Evolutionary conservation across 1,140 invertebrate species (phyloP).

Genomic region (Riptortus pedestris): DNA sequence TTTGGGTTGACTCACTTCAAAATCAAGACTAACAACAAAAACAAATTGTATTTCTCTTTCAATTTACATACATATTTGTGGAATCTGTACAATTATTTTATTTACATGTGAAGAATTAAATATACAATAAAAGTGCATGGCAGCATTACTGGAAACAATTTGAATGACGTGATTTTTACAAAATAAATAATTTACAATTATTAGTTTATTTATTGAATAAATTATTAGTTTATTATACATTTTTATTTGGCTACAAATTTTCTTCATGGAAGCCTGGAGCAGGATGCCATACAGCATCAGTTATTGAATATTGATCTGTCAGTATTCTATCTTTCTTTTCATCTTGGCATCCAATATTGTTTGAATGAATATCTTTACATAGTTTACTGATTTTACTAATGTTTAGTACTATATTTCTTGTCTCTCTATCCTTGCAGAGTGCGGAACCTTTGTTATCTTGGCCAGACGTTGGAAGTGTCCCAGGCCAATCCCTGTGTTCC

Average conservation of each 20-base stretch:
- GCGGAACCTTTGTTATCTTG: not conserved
- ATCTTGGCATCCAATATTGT: not conserved
- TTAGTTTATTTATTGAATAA: no score
- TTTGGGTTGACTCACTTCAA: no score
- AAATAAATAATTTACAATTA: no score
- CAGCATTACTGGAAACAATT: no score
- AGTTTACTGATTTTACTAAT: not conserved
- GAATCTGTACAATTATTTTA: no score
- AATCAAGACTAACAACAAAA: no score
- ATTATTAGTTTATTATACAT: no score
- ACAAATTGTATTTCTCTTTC: no score
- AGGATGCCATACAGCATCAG: conserved; percentile 12
- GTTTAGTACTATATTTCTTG: not conserved
- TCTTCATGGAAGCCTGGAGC: conserved; percentile 8
- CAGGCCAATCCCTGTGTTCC: not conserved
- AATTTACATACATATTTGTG: no score
- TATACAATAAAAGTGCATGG: no score
- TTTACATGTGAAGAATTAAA: no score
- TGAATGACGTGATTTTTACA: no score
- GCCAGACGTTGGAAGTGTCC: not conserved
- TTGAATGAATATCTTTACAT: not conserved
- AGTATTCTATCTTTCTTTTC: conserved; percentile 1
- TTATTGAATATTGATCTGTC: not conserved
- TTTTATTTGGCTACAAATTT: not conserved
- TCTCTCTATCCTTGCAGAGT: not conserved